Evolutionary conservation across 2,113 vertebrate species (phyloP), one percentile per base, ranked within the genome.

Genomic region (Neodon shergylaensis): DNA sequence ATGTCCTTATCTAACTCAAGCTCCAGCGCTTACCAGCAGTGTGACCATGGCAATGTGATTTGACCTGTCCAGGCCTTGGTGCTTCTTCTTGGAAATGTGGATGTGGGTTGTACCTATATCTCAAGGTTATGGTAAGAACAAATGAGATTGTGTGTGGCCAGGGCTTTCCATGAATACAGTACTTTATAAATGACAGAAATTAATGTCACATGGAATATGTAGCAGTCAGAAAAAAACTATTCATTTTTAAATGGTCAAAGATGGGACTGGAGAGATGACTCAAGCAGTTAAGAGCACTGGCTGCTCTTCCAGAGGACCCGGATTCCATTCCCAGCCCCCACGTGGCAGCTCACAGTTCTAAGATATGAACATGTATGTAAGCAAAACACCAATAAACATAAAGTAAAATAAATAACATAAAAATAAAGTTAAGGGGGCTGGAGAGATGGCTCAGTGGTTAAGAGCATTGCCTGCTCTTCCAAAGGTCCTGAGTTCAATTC

Each of bases 11-110:
- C 90, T 54, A 36, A 63, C 31, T 47, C 26, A 4, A 0, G 1
- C 17, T 7, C 3, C 5, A 44, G 49, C 61, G 16, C 36, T 52
- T 61, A 58, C 16, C 19, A 33, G 70, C 77, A 16, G 16, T 10
- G 54, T 72, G 76, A 84, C 28, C 70, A 73, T 7, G 2, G 52
- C 33, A 10, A 61, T 28, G 33, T 88, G n/a, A 39, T 42, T 84
- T 92, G 94, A 88, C n/a, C n/a, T 49, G 65, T 65, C 72, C 42
- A 83, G 54, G 47, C 83, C 78, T 92, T 65, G 78, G n/a, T 19
- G 26, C n/a, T 61, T 74, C n/a, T 54, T 47, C 83, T 58, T 0
- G 66, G 21, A 76, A 26, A 76, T n/a, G 28, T 8, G 1, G 54
- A 47, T 72, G 73, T 14, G 65, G 65, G 58, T 44, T 79, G 70